Percentiles rank a stretch among this genome's conserved stretches.
Evolutionary conservation across 1,140 invertebrate species (phyloP).

Genomic region (Drosophila parvula): DNA sequence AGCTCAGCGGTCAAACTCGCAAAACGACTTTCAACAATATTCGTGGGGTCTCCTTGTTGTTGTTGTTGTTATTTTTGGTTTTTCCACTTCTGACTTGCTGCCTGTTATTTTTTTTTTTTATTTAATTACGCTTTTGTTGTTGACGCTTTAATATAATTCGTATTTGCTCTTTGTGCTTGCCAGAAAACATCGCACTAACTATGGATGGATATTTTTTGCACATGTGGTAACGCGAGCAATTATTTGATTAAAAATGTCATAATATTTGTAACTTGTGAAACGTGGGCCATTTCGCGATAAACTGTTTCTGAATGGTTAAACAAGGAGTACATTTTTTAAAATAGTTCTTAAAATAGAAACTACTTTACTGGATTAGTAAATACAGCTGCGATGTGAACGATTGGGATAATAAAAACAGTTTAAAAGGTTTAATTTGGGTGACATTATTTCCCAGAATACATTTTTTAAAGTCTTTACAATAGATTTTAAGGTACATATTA

Average conservation of each 20-base stretch:
- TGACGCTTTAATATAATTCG: constrained; percentile 56
- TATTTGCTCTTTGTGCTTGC: constrained; percentile 39
- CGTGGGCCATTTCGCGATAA: constrained; percentile 27
- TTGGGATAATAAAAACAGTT: too few species aligned
- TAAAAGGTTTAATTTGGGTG: too few species aligned
- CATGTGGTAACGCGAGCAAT: constrained; percentile 65
- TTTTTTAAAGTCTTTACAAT: too few species aligned
- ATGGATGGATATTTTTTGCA: constrained; percentile 28
- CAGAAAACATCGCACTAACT: constrained; percentile 17
- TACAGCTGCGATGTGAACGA: too few species aligned
- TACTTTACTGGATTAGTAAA: too few species aligned
- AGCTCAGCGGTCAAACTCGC: constrained; percentile 67
- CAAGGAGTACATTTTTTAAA: neutral
- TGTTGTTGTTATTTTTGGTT: constrained; percentile 36
- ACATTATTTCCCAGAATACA: too few species aligned
- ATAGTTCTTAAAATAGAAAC: too few species aligned
- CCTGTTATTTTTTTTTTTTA: constrained; percentile 46
- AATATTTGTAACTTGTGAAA: constrained; percentile 38
- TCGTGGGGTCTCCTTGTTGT: constrained; percentile 32
- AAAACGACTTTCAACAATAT: constrained; percentile 84
- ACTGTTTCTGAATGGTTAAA: neutral
- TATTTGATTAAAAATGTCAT: constrained; percentile 53
- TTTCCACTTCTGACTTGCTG: constrained; percentile 44
- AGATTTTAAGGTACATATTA: too few species aligned
- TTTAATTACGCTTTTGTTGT: constrained; percentile 72